These are phyloP conservation scores for Hormaphis cornu DNA, from an alignment of 1,140 invertebrate genomes.

Conservation along the genomic window DNA sequence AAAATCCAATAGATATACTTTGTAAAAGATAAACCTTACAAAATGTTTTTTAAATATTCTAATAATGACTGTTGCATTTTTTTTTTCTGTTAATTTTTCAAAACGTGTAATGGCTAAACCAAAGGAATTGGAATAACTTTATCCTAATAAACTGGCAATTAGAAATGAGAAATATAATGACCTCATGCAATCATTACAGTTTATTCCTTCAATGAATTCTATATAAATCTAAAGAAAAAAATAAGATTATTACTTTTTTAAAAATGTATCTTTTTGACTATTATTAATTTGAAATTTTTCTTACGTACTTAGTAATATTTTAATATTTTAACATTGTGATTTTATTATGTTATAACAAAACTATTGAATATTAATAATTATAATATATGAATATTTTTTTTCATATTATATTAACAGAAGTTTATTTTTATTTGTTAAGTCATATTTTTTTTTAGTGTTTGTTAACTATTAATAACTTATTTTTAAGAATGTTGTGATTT, in stretches of 20 bases:
- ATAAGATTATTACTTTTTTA: neutral
- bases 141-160: neutral
- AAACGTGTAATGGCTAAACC: neutral
- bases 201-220: neutral
- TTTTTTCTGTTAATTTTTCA: neutral
- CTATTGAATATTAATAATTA: neutral
- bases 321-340: neutral
- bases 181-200: neutral
- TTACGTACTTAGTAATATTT: neutral
- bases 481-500: neutral
- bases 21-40: conserved; percentile 23
- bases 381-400: neutral
- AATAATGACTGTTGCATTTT: conserved; percentile 1
- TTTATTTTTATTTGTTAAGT: neutral
- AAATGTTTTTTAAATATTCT: conserved; percentile 31
- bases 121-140: neutral
- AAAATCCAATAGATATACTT: conserved; percentile 26
- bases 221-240: conserved; percentile 13
- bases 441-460: too few species aligned
- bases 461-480: neutral
- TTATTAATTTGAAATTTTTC: neutral
- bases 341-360: neutral
- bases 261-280: neutral
- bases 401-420: neutral
- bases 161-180: neutral